Conservation (phyloP, 1,140 invertebrate species). For the Tetramorium alpestre region DNA sequence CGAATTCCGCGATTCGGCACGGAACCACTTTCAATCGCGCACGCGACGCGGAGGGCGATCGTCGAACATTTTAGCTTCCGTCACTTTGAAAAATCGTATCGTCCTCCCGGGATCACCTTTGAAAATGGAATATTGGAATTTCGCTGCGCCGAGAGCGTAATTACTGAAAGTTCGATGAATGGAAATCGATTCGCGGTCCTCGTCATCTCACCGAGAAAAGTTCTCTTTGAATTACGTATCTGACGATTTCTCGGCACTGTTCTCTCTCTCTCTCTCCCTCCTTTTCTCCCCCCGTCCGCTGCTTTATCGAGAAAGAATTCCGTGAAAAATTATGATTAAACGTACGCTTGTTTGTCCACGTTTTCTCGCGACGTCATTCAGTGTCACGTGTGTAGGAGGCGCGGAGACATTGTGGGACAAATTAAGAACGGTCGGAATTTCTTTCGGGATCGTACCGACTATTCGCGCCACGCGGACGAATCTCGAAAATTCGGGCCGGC, state of each 20-base stretch:
- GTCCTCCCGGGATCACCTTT: neutral
- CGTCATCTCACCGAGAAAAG: neutral
- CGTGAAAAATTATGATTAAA: neutral
- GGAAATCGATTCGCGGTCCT: constrained; percentile 1
- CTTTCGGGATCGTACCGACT: neutral
- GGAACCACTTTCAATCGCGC: neutral
- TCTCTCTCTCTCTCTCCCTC: neutral
- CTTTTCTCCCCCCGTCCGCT: too few species aligned
- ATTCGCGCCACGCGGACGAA: neutral
- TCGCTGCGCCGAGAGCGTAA: neutral
- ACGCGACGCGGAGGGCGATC: neutral
- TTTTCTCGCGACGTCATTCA: neutral
- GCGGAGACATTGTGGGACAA: too few species aligned
- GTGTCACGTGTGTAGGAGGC: too few species aligned
- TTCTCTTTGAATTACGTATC: neutral
- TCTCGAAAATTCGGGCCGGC: neutral
- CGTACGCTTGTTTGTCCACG: neutral
- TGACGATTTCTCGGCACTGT: too few species aligned
- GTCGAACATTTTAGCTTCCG: neutral
- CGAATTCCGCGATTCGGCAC: neutral
- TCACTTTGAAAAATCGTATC: neutral
- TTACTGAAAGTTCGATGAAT: constrained; percentile 8
- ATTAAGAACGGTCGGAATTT: neutral
- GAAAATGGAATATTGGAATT: neutral
- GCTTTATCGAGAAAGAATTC: neutral